A percentile compares a stretch with the other conserved stretches of the same genome.
These are phyloP conservation scores for Irena cyanogastra DNA, from an alignment of 2,113 vertebrate genomes.

Conservation along the genomic window DNA sequence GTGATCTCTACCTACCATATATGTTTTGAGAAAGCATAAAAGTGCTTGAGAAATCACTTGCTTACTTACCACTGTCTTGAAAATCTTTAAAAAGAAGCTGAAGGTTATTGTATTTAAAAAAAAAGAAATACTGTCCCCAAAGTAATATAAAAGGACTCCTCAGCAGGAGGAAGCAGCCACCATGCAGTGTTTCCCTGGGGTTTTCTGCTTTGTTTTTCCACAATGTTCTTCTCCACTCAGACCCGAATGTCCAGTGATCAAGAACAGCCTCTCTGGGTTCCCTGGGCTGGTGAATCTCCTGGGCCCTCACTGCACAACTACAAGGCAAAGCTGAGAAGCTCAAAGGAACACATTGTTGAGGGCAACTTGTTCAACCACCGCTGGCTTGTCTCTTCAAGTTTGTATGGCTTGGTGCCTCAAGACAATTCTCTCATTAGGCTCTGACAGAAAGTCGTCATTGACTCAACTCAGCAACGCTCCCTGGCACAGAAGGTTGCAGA, in stretches of 20 bases:
- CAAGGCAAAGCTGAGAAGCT: slow-evolving; percentile 7
- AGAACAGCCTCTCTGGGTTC: background rate
- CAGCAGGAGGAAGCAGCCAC: background rate
- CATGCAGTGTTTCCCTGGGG: background rate
- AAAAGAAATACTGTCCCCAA: background rate
- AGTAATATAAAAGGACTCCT: background rate
- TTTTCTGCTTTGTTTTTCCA: background rate
- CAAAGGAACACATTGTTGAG: slow-evolving; percentile 33
- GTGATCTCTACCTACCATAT: background rate
- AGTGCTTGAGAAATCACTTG: background rate
- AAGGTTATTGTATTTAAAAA: background rate
- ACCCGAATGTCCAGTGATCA: fast-evolving
- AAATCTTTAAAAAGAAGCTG: background rate
- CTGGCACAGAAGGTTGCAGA: slow-evolving; percentile 45
- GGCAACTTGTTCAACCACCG: background rate
- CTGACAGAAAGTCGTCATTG: slow-evolving; percentile 14
- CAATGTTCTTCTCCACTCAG: background rate
- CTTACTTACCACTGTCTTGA: slow-evolving; percentile 19
- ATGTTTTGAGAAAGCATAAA: background rate
- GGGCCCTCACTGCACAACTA: background rate
- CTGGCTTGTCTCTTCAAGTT: slow-evolving; percentile 46
- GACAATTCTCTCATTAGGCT: slow-evolving; percentile 42
- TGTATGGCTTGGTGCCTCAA: slow-evolving; percentile 32
- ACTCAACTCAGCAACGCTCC: background rate
- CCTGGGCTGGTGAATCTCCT: background rate